These are phyloP conservation scores for Myopa testacea DNA, from an alignment of 2,888 invertebrate species.

Conservation along the genomic window DNA sequence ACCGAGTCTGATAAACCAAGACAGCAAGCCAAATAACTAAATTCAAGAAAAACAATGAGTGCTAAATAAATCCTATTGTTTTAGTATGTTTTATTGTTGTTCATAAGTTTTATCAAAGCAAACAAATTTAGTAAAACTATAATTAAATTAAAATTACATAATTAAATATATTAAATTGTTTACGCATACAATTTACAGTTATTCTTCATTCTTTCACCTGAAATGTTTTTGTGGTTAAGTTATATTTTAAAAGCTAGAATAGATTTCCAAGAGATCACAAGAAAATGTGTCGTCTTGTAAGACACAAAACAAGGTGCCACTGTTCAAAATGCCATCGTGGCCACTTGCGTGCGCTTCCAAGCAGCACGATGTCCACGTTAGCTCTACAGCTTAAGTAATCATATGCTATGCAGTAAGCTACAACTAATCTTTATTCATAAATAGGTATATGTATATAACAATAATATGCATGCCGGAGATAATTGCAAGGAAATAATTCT, in stretches of 20 bases:
- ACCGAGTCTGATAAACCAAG: too few relatives aligned
- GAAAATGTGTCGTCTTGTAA: constrained; percentile 17
- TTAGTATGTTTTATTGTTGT: constrained; percentile 18
- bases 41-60: too few relatives aligned
- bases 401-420: neutral
- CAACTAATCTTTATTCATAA: neutral
- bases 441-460: neutral
- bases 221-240: constrained; percentile 22
- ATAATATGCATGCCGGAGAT: neutral
- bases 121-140: constrained; percentile 21
- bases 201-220: constrained; percentile 28
- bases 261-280: constrained; percentile 30
- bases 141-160: constrained; percentile 25
- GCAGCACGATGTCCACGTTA: constrained; percentile 8
- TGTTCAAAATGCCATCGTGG: neutral
- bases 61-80: constrained; percentile 8
- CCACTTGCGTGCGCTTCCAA: constrained; percentile 7
- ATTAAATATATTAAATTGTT: constrained; percentile 21
- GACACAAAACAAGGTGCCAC: neutral
- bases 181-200: constrained; percentile 18
- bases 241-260: constrained; percentile 7
- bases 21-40: too few relatives aligned
- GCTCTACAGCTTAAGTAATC: constrained; percentile 16
- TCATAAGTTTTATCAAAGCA: constrained; percentile 19
- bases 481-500: neutral